phyloP scores from a whole-genome alignment of 1,140 invertebrate genomes.

The Hermetia illucens region DNA sequence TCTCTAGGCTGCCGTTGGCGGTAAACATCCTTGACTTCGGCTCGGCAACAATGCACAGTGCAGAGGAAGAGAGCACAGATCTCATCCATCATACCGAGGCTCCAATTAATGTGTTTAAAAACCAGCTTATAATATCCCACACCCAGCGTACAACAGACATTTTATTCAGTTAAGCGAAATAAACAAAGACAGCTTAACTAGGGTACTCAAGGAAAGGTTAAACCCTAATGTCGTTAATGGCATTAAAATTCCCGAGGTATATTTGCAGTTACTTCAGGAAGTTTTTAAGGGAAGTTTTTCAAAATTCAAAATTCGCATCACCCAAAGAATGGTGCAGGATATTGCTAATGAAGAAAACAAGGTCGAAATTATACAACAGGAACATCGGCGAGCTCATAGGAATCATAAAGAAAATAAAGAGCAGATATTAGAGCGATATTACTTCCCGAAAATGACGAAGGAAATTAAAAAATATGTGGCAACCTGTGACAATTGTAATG shows the following conservation, averaged over 20 bases:
- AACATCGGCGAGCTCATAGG: slow-evolving; percentile 8
- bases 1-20: neutral
- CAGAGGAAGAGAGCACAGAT: neutral
- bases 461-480: slow-evolving; percentile 4
- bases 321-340: slow-evolving; percentile 7
- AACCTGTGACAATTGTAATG: slow-evolving; percentile 4
- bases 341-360: neutral
- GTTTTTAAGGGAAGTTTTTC: slow-evolving; percentile 4
- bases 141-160: neutral
- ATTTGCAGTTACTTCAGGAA: slow-evolving; percentile 1
- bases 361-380: slow-evolving; percentile 1
- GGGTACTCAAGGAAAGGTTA: slow-evolving; percentile 1
- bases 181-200: neutral
- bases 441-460: slow-evolving; percentile 6
- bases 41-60: neutral
- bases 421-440: slow-evolving; percentile 6
- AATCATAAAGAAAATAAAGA: slow-evolving; percentile 4
- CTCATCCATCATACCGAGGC: neutral
- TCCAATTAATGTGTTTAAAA: slow-evolving; percentile 1
- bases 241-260: slow-evolving; percentile 5
- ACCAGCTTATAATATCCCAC: neutral
- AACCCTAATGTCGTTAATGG: slow-evolving; percentile 6
- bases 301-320: slow-evolving; percentile 6
- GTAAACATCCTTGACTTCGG: neutral
- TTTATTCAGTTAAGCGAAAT: neutral